These are phyloP conservation scores for Mastacembelus armatus DNA, from an alignment of 2,797 vertebrate species.

Conservation along the genomic window DNA sequence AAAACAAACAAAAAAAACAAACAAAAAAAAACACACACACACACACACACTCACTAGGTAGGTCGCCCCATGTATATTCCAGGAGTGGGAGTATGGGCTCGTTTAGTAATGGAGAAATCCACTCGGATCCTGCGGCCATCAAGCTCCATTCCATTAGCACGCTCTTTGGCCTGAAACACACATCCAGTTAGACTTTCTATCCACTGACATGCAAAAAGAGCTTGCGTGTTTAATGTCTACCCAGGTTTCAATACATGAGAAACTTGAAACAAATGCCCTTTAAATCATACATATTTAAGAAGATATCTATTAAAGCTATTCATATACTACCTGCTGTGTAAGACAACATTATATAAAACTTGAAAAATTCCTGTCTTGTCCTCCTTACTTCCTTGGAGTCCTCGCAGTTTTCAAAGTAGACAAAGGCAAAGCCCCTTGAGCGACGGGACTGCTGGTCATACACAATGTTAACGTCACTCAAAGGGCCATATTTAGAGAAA, in stretches of 20 bases:
- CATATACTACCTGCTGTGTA: neutral
- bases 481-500: slow-evolving; percentile 96
- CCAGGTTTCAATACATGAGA: too few species aligned
- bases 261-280: too few species aligned
- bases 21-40: too few species aligned
- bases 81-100: slow-evolving; percentile 96
- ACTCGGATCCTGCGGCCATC: slow-evolving; percentile 96
- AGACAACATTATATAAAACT: neutral
- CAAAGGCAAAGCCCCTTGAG: slow-evolving; percentile 95
- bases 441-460: slow-evolving; percentile 97
- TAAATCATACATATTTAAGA: too few species aligned
- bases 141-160: slow-evolving; percentile 97
- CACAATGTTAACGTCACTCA: slow-evolving; percentile 92
- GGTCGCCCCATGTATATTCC: slow-evolving; percentile 99
- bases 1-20: too few species aligned
- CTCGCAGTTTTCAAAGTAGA: slow-evolving; percentile 95
- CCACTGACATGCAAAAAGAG: too few species aligned
- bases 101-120: slow-evolving; percentile 97
- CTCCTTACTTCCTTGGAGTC: slow-evolving; percentile 92
- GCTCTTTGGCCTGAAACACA: slow-evolving; percentile 91
- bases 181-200: neutral
- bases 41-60: slow-evolving; percentile 97
- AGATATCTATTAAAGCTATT: neutral
- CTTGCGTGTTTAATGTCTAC: too few species aligned
- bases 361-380: neutral